These are phyloP conservation scores for Gallinago stenura DNA, from an alignment of 2,797 vertebrate species.

Conservation along the genomic window DNA sequence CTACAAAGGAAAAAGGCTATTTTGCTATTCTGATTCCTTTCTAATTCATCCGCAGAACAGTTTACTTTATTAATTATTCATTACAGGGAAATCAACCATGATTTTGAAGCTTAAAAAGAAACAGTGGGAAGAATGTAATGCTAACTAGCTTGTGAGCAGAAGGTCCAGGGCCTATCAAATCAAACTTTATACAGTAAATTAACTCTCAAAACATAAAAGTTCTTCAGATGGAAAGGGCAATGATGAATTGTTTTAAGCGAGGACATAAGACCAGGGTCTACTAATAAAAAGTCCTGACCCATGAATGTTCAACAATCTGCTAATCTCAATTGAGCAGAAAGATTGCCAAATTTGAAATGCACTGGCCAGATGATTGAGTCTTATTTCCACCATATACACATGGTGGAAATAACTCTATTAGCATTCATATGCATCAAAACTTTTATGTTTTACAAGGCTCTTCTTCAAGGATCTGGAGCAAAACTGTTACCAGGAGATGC, in stretches of 20 bases:
- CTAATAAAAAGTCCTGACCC: slow-evolving; percentile 67
- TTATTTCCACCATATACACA: slow-evolving; percentile 29
- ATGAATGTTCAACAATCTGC: slow-evolving; percentile 52
- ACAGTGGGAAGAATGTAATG: slow-evolving; percentile 22
- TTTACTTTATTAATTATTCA: slow-evolving; percentile 74
- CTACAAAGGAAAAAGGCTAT: background rate
- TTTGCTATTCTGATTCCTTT: slow-evolving; percentile 45
- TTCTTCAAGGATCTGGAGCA: background rate
- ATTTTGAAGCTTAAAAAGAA: slow-evolving; percentile 47
- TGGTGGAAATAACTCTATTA: slow-evolving; percentile 57
- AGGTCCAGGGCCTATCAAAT: slow-evolving; percentile 27
- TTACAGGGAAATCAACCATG: slow-evolving; percentile 52
- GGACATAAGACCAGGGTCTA: background rate
- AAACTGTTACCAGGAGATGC: background rate
- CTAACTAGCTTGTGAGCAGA: slow-evolving; percentile 42
- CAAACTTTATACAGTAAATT: slow-evolving; percentile 58
- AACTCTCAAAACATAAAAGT: slow-evolving; percentile 23
- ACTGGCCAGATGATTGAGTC: slow-evolving; percentile 40
- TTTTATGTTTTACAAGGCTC: background rate
- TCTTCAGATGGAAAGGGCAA: slow-evolving; percentile 46
- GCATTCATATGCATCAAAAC: background rate
- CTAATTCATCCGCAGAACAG: slow-evolving; percentile 15
- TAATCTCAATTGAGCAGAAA: slow-evolving; percentile 69
- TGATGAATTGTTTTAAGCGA: slow-evolving; percentile 53
- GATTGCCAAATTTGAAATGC: slow-evolving; percentile 53